Evolutionary conservation across 2,113 vertebrate genomes (phyloP).

Genomic region (Phrynosoma platyrhinos): DNA sequence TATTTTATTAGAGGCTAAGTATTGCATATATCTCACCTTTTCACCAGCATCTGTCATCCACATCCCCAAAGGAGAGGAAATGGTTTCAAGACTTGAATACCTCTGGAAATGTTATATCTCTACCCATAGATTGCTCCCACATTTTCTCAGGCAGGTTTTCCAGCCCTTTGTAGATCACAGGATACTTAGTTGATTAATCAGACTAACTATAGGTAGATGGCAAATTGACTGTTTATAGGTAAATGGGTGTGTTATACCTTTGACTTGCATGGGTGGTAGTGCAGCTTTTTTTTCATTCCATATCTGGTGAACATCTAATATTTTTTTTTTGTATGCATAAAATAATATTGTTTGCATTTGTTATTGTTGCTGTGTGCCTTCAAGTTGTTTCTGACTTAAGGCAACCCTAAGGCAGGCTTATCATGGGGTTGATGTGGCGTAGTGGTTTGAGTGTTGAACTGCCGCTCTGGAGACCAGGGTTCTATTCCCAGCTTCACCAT

Average conservation of each 20-base stretch:
- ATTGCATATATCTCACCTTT: background rate
- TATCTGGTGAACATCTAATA: background rate
- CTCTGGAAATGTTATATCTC: background rate
- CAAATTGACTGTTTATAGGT: background rate
- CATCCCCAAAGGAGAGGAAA: background rate
- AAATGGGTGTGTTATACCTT: conserved; percentile 28
- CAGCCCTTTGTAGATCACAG: background rate
- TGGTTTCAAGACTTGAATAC: background rate
- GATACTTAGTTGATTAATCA: conserved; percentile 46
- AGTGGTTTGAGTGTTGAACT: too few relatives aligned
- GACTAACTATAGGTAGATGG: conserved; percentile 23
- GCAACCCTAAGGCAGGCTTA: too few relatives aligned
- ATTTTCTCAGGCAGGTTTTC: background rate
- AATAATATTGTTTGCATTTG: too few relatives aligned
- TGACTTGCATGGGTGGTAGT: conserved; percentile 26
- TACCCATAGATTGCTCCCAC: background rate
- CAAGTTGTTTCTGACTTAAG: too few relatives aligned
- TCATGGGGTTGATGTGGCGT: too few relatives aligned
- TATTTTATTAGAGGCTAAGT: background rate
- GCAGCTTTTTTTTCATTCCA: too few relatives aligned
- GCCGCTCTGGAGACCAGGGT: too few relatives aligned
- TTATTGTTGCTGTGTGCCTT: too few relatives aligned
- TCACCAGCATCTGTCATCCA: background rate
- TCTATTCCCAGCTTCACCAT: too few relatives aligned
- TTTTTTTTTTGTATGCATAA: too few relatives aligned